These are phyloP conservation scores for Eupristina koningsbergeri DNA, from an alignment of 1,140 invertebrate genomes.

Conservation along the genomic window DNA sequence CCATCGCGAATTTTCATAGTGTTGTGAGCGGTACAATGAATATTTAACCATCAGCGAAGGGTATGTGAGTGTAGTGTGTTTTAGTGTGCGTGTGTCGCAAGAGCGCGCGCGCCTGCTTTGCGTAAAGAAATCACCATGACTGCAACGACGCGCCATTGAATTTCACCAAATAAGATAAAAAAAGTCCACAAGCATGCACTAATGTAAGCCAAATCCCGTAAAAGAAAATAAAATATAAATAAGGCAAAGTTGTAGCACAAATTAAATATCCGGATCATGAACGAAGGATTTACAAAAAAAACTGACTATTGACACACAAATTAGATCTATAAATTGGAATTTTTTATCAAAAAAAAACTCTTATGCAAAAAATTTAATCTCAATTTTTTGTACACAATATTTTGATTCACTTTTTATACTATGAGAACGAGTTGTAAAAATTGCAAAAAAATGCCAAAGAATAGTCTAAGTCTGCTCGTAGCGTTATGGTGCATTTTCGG, in stretches of 20 bases:
- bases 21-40: not conserved
- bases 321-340: too few species aligned
- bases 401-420: not conserved
- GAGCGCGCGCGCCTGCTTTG: not conserved
- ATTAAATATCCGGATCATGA: too few species aligned
- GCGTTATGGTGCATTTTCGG: not conserved
- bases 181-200: too few species aligned
- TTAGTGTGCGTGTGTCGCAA: slow-evolving; percentile 4
- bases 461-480: not conserved
- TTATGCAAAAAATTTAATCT: too few species aligned
- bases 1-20: not conserved
- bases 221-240: too few species aligned
- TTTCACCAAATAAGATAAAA: not conserved
- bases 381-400: too few species aligned
- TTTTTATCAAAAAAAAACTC: too few species aligned
- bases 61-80: not conserved
- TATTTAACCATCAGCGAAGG: not conserved
- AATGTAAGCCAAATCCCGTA: too few species aligned
- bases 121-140: slow-evolving; percentile 39
- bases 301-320: too few species aligned
- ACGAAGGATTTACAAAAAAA: too few species aligned
- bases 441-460: not conserved
- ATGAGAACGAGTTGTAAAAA: not conserved
- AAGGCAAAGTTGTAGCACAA: too few species aligned
- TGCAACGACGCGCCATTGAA: not conserved